Conservation (phyloP, 2,888 invertebrate species). For the Theristus sp. region DNA sequence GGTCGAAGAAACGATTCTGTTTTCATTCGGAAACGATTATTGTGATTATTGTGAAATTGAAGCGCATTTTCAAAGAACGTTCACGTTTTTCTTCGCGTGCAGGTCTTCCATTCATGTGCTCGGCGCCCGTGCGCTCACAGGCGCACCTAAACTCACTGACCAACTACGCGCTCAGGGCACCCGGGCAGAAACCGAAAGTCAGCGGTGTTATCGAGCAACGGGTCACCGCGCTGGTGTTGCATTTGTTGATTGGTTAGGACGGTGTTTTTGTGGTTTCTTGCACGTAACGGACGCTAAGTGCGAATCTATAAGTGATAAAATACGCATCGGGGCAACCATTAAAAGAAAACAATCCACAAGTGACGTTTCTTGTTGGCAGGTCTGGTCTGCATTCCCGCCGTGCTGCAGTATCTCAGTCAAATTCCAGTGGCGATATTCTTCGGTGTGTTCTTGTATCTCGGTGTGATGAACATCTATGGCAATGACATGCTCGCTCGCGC, state of each 20-base stretch:
- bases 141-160: constrained; percentile 1
- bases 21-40: no score
- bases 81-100: no score
- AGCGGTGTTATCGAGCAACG: constrained; percentile 40
- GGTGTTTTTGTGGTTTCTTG: no score
- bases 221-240: constrained; percentile 55
- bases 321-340: no score
- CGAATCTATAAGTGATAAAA: no score
- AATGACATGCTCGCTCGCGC: constrained; percentile 79
- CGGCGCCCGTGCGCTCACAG: constrained; percentile 35
- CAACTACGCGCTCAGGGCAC: neutral
- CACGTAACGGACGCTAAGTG: no score
- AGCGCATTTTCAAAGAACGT: no score
- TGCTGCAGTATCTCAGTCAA: constrained; percentile 41
- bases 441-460: constrained; percentile 74
- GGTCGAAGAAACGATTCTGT: no score
- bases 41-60: no score
- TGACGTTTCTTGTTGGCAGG: neutral
- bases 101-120: constrained; percentile 67
- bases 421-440: constrained; percentile 84
- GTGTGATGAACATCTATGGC: constrained; percentile 72
- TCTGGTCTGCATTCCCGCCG: neutral
- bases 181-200: constrained; percentile 5
- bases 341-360: no score
- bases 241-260: constrained; percentile 38